Evolutionary conservation across 1,140 invertebrate species (phyloP), one percentile per base, ranked within the genome.

Genomic region (Acromyrmex charruanus): DNA sequence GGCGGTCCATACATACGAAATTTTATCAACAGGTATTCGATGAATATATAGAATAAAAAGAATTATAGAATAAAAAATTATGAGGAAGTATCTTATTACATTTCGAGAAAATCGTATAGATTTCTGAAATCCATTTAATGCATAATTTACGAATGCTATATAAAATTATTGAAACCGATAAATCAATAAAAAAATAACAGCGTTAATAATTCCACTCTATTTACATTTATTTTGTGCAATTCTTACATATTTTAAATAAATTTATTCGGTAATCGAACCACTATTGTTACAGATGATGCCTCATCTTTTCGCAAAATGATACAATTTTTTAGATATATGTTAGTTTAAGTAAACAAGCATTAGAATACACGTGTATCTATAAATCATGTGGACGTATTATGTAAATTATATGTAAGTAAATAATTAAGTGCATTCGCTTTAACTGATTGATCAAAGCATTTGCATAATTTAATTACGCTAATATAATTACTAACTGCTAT

Each of bases 401-500:
- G 49, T 51, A 51, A 12, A 44, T 10, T 44, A 44, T 44, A 44
- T 55, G 10, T 58, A 55, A 49, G 44, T 84, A 84, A 75, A 84
- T 75, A 84, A 61, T 74, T 74, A 75, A 84, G 55, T 61, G 74
- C 80, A 74, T 63, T 61, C 14, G 58, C 55, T 61, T 63, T 61
- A 84, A 84, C 39, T 39, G 39, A 74, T 74, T 61, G 80, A 61
- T 84, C 80, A 74, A 84, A 84, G 69, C 69, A 74, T 84, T 84
- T 61, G 55, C 80, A 84, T 74, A 74, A 84, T 84, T 84, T 51
- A 84, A 84, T 84, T 74, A 75, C 69, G 39, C n/a, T 61, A 84
- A 84, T 74, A 44, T 74, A 84, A 82, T 82, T 82, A 74, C 72
- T 84, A 75, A 75, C 55, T 75, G 25, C 80, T 82, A 82, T 82